Conservation (phyloP, 2,113 vertebrate genomes). For the Panthera uncia region DNA sequence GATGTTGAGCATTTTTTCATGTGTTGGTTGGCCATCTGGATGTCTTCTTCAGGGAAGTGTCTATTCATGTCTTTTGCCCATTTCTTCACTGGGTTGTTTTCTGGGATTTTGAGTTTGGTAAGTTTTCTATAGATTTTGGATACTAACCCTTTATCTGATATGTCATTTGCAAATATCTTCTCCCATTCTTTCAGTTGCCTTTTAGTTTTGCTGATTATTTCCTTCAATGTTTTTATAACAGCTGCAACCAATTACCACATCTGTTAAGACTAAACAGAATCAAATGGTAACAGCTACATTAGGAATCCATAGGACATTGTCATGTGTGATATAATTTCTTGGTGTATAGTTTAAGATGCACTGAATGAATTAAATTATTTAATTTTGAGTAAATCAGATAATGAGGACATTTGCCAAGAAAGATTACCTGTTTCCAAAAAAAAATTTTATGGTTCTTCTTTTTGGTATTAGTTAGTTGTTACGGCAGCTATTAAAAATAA, state of each 20-base stretch:
- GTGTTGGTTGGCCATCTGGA: no score
- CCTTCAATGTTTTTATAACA: background rate
- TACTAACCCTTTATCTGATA: no score
- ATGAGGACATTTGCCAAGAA: background rate
- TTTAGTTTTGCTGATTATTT: no score
- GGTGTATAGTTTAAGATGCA: background rate
- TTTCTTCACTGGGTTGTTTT: no score
- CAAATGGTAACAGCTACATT: background rate
- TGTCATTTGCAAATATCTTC: no score
- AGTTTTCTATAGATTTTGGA: no score
- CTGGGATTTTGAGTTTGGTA: no score
- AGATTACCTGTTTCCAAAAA: background rate
- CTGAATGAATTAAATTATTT: background rate
- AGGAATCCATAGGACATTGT: background rate
- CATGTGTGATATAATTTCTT: background rate
- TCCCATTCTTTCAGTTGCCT: no score
- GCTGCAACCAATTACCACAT: background rate
- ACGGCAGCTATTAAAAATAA: background rate
- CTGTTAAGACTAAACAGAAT: background rate
- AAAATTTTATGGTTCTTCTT: background rate
- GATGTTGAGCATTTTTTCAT: no score
- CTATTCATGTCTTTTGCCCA: no score
- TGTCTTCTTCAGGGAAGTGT: no score
- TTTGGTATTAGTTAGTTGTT: background rate
- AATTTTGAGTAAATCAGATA: constrained; percentile 41